These are phyloP conservation scores for Sprattus sprattus DNA, from an alignment of 2,113 vertebrate species.

Conservation along the genomic window DNA sequence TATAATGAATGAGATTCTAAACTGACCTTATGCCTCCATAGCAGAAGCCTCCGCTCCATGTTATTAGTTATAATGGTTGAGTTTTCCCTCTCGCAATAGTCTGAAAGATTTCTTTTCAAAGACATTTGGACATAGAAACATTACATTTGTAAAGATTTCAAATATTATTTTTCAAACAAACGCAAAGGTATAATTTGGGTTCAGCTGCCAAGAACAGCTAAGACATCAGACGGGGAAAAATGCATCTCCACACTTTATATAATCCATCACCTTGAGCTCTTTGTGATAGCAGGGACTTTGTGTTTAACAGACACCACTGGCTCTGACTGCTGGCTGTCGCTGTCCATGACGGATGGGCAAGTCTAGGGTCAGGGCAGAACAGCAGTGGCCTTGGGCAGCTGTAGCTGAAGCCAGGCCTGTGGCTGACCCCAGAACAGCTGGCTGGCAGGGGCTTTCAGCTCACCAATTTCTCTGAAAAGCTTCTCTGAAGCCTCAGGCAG, in stretches of 20 bases:
- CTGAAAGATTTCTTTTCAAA: too few species aligned
- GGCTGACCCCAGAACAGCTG: conserved; percentile 26
- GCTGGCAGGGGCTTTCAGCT: not conserved
- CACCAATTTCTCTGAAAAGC: conserved; percentile 34
- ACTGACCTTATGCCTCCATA: conserved; percentile 15
- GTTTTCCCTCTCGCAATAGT: not conserved
- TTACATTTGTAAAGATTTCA: too few species aligned
- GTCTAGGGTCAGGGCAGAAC: not conserved
- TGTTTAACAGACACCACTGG: not conserved
- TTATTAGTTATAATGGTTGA: not conserved
- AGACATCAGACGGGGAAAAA: too few species aligned
- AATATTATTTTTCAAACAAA: too few species aligned
- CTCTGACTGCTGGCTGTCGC: not conserved
- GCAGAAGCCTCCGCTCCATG: conserved; percentile 1
- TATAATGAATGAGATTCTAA: conserved; percentile 21
- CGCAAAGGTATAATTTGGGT: too few species aligned
- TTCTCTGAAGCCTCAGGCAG: not conserved
- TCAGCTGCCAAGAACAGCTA: too few species aligned
- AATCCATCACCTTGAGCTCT: not conserved
- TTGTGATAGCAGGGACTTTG: not conserved
- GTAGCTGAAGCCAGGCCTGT: not conserved
- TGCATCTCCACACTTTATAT: not conserved
- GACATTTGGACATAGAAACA: too few species aligned
- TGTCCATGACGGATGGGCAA: not conserved
- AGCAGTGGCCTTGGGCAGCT: not conserved